Conservation (phyloP, 2,797 vertebrate genomes). For the Micrastur ruficollis region DNA sequence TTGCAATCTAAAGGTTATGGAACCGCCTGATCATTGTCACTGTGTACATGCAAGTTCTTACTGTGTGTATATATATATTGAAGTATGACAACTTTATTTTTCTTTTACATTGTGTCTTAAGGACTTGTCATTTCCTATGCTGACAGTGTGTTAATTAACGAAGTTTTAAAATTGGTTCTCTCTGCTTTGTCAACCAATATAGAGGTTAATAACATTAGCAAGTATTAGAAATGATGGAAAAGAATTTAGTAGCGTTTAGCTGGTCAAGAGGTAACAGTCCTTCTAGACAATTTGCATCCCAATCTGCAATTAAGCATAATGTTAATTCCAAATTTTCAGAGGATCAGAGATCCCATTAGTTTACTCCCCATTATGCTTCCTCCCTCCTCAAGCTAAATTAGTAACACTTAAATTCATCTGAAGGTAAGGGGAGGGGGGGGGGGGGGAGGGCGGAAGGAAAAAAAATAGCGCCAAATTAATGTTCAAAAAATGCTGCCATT, state of each 20-base stretch:
- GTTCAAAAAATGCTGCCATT: background rate
- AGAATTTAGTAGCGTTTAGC: background rate
- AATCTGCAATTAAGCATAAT: background rate
- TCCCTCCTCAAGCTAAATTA: background rate
- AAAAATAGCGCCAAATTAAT: background rate
- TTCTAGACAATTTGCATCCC: background rate
- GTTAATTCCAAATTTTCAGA: background rate
- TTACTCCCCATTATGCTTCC: background rate
- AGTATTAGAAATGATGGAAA: background rate
- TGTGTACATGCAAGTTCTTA: background rate
- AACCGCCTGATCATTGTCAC: background rate
- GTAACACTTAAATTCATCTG: background rate
- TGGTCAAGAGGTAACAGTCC: background rate
- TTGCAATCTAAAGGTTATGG: background rate
- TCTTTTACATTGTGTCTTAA: background rate
- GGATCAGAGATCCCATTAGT: background rate
- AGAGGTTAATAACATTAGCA: background rate
- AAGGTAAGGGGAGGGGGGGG: background rate
- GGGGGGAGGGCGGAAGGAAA: background rate
- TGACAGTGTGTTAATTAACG: background rate
- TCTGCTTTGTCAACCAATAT: background rate
- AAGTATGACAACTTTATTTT: background rate
- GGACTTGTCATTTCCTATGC: background rate
- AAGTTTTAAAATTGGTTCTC: background rate
- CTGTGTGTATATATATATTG: background rate